phyloP scores from a whole-genome alignment of 2,888 invertebrate species.

The Mimas tiliae region DNA sequence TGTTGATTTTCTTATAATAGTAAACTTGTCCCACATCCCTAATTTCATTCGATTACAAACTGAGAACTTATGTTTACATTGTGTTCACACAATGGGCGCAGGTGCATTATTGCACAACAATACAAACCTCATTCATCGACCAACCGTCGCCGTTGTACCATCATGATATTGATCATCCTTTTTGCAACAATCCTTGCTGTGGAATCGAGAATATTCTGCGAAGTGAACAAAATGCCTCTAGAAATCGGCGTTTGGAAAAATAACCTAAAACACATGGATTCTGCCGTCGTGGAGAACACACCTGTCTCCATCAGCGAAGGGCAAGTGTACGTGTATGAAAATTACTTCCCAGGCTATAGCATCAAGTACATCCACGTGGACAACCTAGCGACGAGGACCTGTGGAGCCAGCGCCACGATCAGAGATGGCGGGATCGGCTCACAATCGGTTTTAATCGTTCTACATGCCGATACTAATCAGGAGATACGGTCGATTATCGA shows the following conservation, averaged over 20 bases:
- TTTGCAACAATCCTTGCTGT: slow-evolving; percentile 1
- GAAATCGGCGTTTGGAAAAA: slow-evolving; percentile 65
- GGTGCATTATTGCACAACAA: slow-evolving; percentile 31
- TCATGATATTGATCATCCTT: neutral
- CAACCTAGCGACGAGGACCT: slow-evolving; percentile 66
- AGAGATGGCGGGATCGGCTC: slow-evolving; percentile 62
- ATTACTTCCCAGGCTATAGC: slow-evolving; percentile 62
- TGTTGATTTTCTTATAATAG: no score
- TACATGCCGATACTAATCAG: slow-evolving; percentile 61
- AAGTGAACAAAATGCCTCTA: slow-evolving; percentile 57
- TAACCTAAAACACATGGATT: slow-evolving; percentile 61
- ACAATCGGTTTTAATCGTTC: slow-evolving; percentile 62
- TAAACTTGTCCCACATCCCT: neutral
- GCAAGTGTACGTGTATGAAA: slow-evolving; percentile 72
- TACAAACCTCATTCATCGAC: slow-evolving; percentile 11
- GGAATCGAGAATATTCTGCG: slow-evolving; percentile 56
- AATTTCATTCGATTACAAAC: neutral
- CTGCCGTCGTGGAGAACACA: slow-evolving; percentile 65
- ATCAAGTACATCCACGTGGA: slow-evolving; percentile 72
- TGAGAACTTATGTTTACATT: slow-evolving; percentile 30
- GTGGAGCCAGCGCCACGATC: slow-evolving; percentile 65
- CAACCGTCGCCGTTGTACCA: neutral
- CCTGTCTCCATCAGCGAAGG: slow-evolving; percentile 66
- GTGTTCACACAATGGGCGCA: slow-evolving; percentile 36
- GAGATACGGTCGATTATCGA: slow-evolving; percentile 73